Conservation (phyloP, 2,888 invertebrate genomes). For the Perizoma affinitatum region DNA sequence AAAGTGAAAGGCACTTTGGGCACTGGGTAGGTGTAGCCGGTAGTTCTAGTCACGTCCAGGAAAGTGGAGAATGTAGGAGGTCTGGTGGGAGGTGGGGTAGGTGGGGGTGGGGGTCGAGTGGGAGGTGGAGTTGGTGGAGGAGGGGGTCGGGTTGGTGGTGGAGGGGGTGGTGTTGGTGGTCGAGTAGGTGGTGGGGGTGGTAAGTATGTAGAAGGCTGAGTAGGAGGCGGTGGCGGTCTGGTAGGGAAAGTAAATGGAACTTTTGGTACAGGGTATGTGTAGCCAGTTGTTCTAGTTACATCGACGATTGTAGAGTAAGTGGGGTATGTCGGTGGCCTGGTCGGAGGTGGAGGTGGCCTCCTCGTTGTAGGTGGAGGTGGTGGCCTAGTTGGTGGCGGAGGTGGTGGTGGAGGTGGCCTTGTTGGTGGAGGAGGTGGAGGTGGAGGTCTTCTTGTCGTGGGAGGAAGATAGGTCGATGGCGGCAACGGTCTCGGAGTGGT, state of each 20-base stretch:
- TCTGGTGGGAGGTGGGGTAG: constrained; percentile 41
- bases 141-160: constrained; percentile 39
- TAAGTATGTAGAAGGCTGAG: constrained; percentile 39
- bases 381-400: constrained; percentile 37
- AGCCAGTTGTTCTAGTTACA: constrained; percentile 52
- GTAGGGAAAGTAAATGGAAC: constrained; percentile 42
- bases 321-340: constrained; percentile 32
- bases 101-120: constrained; percentile 41
- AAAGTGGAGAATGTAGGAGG: constrained; percentile 46
- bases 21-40: constrained; percentile 59
- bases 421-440: constrained; percentile 32
- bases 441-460: constrained; percentile 34
- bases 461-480: constrained; percentile 34
- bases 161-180: constrained; percentile 38
- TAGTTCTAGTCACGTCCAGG: constrained; percentile 46
- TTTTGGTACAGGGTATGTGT: constrained; percentile 52
- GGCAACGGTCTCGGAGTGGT: constrained; percentile 37
- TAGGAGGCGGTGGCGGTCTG: constrained; percentile 35
- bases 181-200: constrained; percentile 35
- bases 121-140: constrained; percentile 32
- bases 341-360: constrained; percentile 34
- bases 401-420: constrained; percentile 34
- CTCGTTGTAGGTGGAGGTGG: constrained; percentile 35
- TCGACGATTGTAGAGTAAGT: constrained; percentile 36
- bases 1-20: constrained; percentile 57